phyloP scores from a whole-genome alignment of 2,113 vertebrate species.

The Ceuthmochares aereus region DNA sequence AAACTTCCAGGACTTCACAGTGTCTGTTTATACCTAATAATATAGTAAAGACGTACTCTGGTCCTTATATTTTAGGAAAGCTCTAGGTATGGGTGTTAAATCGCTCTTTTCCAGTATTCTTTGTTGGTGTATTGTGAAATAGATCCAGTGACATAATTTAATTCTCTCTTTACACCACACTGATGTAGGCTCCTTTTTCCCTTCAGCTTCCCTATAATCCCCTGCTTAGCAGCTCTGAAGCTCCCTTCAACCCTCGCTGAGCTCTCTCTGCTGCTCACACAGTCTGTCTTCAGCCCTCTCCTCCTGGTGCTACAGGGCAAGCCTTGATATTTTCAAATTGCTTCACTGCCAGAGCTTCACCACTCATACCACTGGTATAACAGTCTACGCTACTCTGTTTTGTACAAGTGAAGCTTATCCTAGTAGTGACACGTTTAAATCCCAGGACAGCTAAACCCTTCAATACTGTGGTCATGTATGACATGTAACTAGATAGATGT shows the following conservation, averaged over 20 bases:
- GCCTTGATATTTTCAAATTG: not conserved
- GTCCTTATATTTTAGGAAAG: not conserved
- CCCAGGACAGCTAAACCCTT: constrained; percentile 43
- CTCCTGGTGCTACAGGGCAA: not conserved
- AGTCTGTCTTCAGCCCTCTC: not conserved
- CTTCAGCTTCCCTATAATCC: constrained; percentile 19
- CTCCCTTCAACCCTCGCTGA: constrained; percentile 12
- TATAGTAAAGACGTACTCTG: not conserved
- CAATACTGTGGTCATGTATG: not conserved
- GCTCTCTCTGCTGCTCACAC: not conserved
- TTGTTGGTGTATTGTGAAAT: not conserved
- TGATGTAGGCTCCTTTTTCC: not conserved
- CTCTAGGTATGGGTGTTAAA: not conserved
- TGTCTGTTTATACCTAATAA: not conserved
- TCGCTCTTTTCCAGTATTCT: constrained; percentile 15
- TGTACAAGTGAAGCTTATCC: constrained; percentile 22
- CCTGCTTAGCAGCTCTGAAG: not conserved
- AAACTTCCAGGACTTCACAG: not conserved
- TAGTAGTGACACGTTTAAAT: not conserved
- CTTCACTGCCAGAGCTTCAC: not conserved
- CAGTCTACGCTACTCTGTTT: constrained; percentile 2
- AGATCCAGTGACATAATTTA: constrained; percentile 20
- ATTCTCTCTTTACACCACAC: constrained; percentile 14
- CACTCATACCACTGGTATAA: not conserved
- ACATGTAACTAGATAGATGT: constrained; percentile 21